These are phyloP conservation scores for Martes martes DNA, from an alignment of 2,113 vertebrate genomes.

Conservation along the genomic window DNA sequence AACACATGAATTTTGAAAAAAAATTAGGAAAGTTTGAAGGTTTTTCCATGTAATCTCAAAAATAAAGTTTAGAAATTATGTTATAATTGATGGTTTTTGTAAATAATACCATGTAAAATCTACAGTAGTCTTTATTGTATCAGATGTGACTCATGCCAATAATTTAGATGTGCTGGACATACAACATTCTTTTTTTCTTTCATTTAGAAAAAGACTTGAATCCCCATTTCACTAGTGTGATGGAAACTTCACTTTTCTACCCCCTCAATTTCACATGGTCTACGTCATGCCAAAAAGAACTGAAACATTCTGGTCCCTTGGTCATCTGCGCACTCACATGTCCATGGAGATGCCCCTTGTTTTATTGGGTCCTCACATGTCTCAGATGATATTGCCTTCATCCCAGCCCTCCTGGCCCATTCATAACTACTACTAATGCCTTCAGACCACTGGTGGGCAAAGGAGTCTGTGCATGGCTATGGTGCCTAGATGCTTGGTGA, in stretches of 20 bases:
- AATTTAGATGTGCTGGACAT: neutral
- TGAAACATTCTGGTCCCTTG: neutral
- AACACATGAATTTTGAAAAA: neutral
- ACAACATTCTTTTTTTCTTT: neutral
- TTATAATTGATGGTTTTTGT: neutral
- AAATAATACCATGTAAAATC: neutral
- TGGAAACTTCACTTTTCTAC: neutral
- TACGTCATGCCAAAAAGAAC: neutral
- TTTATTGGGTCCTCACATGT: too few relatives aligned
- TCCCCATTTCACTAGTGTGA: neutral
- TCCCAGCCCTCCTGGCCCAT: too few relatives aligned
- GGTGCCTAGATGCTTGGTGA: rapidly evolving
- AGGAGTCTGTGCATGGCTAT: neutral
- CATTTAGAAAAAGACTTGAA: neutral
- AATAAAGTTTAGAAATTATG: neutral
- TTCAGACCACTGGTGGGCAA: neutral
- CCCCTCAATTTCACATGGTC: neutral
- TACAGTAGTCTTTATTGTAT: neutral
- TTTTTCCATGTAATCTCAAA: neutral
- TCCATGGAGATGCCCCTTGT: neutral
- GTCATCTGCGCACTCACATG: neutral
- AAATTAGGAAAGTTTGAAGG: neutral
- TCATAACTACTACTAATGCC: neutral
- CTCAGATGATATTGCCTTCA: neutral
- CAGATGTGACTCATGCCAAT: neutral